phyloP scores from a whole-genome alignment of 2,113 vertebrate species.

The Gnathonemus echidnorhynchus region DNA sequence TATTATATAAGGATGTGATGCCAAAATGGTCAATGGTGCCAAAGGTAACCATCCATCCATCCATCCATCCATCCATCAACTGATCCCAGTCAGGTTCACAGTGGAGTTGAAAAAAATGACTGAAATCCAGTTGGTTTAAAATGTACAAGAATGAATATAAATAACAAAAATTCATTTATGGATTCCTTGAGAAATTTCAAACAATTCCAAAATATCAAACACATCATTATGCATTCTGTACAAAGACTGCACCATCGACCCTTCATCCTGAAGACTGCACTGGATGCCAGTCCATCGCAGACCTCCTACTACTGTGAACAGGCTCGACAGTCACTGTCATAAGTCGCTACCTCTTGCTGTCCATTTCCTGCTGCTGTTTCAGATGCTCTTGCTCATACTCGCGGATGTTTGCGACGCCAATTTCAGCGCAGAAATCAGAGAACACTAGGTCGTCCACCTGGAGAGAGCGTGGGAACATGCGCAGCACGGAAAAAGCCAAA shows the following conservation, averaged over 20 bases:
- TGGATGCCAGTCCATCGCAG: neutral
- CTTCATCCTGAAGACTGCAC: neutral
- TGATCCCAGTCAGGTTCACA: neutral
- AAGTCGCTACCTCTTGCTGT: slow-evolving; percentile 71
- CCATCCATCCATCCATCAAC: neutral
- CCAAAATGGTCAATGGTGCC: neutral
- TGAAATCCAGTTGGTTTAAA: too few species aligned
- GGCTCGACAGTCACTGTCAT: neutral
- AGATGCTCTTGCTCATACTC: slow-evolving; percentile 77
- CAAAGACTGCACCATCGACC: neutral
- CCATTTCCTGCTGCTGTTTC: slow-evolving; percentile 73
- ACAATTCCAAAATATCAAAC: neutral
- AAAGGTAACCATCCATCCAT: neutral
- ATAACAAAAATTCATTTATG: neutral
- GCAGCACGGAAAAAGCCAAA: neutral
- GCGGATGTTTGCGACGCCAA: slow-evolving; percentile 80
- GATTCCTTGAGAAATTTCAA: neutral
- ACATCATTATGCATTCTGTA: neutral
- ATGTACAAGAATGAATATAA: neutral
- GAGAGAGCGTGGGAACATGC: neutral
- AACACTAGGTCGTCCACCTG: slow-evolving; percentile 86
- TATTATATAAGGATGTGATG: neutral
- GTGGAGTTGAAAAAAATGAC: neutral
- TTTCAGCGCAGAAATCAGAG: slow-evolving; percentile 79
- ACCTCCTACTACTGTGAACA: neutral